phyloP scores from a whole-genome alignment of 1,140 invertebrate genomes.

The Penaeus indicus region DNA sequence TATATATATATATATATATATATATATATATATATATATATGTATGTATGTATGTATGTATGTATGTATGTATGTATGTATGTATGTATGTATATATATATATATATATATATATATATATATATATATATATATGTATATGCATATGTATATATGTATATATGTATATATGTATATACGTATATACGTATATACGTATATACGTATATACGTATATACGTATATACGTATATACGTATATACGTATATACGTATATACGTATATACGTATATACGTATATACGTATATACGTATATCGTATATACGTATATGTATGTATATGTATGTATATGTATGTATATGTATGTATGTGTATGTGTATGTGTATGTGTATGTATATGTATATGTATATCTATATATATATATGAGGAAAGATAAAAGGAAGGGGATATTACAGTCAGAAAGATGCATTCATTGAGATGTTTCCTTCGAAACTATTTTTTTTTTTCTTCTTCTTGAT shows the following conservation, averaged over 20 bases:
- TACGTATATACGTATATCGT: neutral
- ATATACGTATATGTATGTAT: neutral
- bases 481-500: no score
- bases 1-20: no score
- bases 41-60: no score
- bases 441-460: no score
- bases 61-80: no score
- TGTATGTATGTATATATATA: neutral
- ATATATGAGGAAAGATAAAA: neutral
- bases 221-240: neutral
- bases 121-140: neutral
- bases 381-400: neutral
- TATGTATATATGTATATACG: neutral
- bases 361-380: neutral
- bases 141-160: neutral
- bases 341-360: neutral
- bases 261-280: neutral
- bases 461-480: no score
- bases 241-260: conserved; percentile 1
- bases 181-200: conserved; percentile 1
- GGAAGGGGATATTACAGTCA: no score
- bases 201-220: neutral
- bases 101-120: neutral
- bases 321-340: neutral
- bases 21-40: no score